Evolutionary conservation across 2,113 vertebrate genomes (phyloP).

Genomic region (Halichoeres trimaculatus): DNA sequence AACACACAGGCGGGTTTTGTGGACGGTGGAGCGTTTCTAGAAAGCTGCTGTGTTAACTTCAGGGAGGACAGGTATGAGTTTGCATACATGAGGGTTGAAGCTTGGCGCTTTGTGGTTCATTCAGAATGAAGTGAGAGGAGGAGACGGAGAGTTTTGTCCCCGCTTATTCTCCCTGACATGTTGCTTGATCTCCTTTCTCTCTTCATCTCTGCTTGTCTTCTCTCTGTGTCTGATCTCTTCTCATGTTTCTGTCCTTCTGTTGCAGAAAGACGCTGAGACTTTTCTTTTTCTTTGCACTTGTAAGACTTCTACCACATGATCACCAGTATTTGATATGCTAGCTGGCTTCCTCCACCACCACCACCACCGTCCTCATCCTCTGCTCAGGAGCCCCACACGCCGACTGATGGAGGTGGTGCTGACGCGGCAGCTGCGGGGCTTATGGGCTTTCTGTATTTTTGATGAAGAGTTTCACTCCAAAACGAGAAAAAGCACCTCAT

Average conservation of each 20-base stretch:
- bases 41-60: background rate
- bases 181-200: slow-evolving; percentile 6
- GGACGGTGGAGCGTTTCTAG: background rate
- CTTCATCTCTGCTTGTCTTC: slow-evolving; percentile 11
- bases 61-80: background rate
- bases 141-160: background rate
- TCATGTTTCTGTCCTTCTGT: background rate
- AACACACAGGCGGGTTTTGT: background rate
- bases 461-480: slow-evolving; percentile 44
- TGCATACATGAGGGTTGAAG: background rate
- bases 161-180: slow-evolving; percentile 30
- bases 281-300: background rate
- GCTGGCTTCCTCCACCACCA: slow-evolving; percentile 4
- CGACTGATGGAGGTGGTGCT: slow-evolving; percentile 43
- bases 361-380: slow-evolving; percentile 20
- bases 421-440: slow-evolving; percentile 47
- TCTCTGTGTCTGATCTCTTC: background rate
- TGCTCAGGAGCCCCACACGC: slow-evolving; percentile 2
- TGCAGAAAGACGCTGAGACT: background rate
- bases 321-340: too few species aligned
- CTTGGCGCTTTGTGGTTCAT: background rate
- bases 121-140: too few species aligned
- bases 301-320: too few species aligned
- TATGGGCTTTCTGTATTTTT: slow-evolving; percentile 42
- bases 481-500: slow-evolving; percentile 5